A percentile compares a stretch with the other conserved stretches of the same genome.
phyloP scores from a whole-genome alignment of 2,113 vertebrate genomes.

The Dipodomys ordii region DNA sequence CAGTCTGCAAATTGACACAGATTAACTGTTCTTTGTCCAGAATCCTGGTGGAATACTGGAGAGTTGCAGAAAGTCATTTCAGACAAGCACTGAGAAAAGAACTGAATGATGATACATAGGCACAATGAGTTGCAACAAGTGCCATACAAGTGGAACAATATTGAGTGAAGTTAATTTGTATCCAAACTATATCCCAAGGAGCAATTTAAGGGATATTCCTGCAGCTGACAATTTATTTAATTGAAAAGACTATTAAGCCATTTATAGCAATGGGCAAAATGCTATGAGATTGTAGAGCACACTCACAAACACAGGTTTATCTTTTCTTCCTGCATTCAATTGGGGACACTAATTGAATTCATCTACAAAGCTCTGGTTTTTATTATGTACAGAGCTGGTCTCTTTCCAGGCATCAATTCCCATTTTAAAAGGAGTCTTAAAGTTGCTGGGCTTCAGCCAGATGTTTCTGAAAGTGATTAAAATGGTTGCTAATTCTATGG shows the following conservation, averaged over 20 bases:
- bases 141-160: constrained; percentile 60
- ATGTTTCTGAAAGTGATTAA: constrained; percentile 57
- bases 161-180: constrained; percentile 65
- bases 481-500: constrained; percentile 43
- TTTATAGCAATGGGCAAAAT: constrained; percentile 63
- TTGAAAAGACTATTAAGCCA: constrained; percentile 58
- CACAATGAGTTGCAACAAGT: constrained; percentile 75
- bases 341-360: constrained; percentile 81
- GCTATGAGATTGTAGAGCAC: constrained; percentile 60
- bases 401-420: constrained; percentile 77
- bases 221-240: constrained; percentile 71
- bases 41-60: constrained; percentile 12
- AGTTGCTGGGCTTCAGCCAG: constrained; percentile 57
- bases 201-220: constrained; percentile 49
- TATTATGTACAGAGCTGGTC: constrained; percentile 69
- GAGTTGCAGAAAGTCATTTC: constrained; percentile 77
- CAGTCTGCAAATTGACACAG: constrained; percentile 68
- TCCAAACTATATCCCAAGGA: constrained; percentile 55
- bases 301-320: constrained; percentile 71
- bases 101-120: constrained; percentile 41
- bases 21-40: constrained; percentile 62
- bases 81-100: constrained; percentile 78
- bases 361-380: constrained; percentile 64
- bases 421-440: constrained; percentile 60
- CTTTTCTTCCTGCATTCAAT: constrained; percentile 76